phyloP scores from a whole-genome alignment of 30 jellyfish, hydroid and myxozoan species.

The Aurelia sp. region DNA sequence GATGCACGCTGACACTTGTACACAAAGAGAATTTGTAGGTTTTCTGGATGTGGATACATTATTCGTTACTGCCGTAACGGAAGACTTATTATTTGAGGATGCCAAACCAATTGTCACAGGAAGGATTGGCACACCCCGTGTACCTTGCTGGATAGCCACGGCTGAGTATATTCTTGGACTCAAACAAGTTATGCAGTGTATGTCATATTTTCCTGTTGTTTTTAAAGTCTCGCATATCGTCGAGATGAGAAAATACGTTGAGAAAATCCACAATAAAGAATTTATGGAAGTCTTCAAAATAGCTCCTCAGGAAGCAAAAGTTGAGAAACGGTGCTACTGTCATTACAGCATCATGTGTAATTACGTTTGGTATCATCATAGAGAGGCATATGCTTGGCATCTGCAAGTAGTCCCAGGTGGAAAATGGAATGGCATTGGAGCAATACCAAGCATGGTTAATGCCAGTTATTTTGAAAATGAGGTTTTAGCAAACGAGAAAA shows the following conservation, averaged over 20 bases:
- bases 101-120: conserved; percentile 54
- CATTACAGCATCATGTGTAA: conserved; percentile 54
- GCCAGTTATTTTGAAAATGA: conserved; percentile 33
- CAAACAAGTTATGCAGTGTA: conserved; percentile 63
- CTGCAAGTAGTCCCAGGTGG: conserved; percentile 46
- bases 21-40: conserved; percentile 22
- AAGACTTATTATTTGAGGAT: conserved; percentile 33
- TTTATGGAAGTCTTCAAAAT: conserved; percentile 38
- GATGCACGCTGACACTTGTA: conserved; percentile 45
- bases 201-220: conserved; percentile 67
- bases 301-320: conserved; percentile 19
- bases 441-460: conserved; percentile 34
- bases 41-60: conserved; percentile 54
- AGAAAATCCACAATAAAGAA: conserved; percentile 27
- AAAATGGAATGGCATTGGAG: conserved; percentile 27
- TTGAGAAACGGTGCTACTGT: conserved; percentile 15
- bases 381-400: conserved; percentile 48
- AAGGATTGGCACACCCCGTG: conserved; percentile 37
- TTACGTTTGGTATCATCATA: conserved; percentile 54
- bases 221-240: conserved; percentile 37
- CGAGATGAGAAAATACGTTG: conserved; percentile 48
- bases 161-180: conserved; percentile 51
- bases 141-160: conserved; percentile 34
- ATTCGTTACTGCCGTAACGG: conserved; percentile 49
- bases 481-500: conserved; percentile 10